Conservation (phyloP, 2,797 vertebrate genomes). For the Acipenser oxyrinchus region DNA sequence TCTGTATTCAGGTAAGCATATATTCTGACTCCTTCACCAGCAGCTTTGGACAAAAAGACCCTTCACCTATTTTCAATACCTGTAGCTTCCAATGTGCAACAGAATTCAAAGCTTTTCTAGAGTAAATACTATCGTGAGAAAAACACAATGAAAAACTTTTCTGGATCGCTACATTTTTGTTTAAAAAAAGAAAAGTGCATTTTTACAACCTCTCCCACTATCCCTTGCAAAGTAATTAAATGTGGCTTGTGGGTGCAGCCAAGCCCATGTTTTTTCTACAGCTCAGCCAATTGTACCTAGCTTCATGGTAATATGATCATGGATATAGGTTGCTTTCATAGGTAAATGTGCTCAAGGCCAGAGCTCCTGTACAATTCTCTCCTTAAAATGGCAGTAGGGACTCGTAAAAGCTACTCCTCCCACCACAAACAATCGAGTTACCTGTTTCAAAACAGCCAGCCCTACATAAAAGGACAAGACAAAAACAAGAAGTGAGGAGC, state of each 20-base stretch:
- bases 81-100: background rate
- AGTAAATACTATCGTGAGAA: background rate
- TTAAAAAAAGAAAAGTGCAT: constrained; percentile 4
- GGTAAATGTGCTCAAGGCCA: constrained; percentile 1
- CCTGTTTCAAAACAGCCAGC: too few relatives aligned
- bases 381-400: background rate
- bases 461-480: too few relatives aligned
- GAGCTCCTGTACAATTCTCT: background rate
- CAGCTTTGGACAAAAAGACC: background rate
- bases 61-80: constrained; percentile 3
- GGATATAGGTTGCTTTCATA: background rate
- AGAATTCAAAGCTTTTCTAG: background rate
- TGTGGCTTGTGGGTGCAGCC: constrained; percentile 11
- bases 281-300: constrained; percentile 17
- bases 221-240: constrained; percentile 24
- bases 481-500: too few relatives aligned
- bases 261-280: constrained; percentile 15
- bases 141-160: background rate
- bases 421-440: too few relatives aligned
- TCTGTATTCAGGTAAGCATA: background rate
- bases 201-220: constrained; percentile 23
- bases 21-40: background rate
- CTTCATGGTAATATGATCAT: constrained; percentile 36
- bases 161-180: background rate
- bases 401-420: too few relatives aligned